Percentiles rank a stretch among this genome's conserved stretches.
phyloP scores from a whole-genome alignment of 2,113 vertebrate species.

The Prochilodus magdalenae region DNA sequence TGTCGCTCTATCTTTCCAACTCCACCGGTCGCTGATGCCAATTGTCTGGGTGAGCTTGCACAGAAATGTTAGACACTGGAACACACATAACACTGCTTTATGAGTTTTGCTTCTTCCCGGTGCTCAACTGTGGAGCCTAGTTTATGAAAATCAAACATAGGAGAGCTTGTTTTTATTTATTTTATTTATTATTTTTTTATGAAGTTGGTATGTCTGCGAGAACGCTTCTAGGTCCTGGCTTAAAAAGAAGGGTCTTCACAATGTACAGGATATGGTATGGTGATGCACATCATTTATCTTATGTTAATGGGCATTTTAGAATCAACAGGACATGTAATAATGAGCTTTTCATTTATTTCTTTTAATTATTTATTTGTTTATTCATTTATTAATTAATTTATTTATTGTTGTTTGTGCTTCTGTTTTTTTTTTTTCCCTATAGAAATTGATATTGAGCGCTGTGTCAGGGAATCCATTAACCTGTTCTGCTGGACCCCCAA shows the following conservation, averaged over 20 bases:
- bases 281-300: too few species aligned
- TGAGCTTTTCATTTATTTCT: background rate
- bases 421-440: background rate
- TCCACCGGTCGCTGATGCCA: background rate
- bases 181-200: background rate
- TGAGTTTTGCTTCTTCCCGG: background rate
- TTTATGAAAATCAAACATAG: constrained; percentile 4
- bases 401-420: background rate
- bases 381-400: too few species aligned
- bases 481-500: constrained; percentile 97
- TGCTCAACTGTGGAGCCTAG: background rate
- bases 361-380: too few species aligned
- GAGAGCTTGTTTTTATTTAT: background rate
- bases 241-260: too few species aligned
- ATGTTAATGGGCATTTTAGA: background rate
- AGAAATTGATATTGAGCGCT: constrained; percentile 97
- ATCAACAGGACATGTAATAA: background rate
- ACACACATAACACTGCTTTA: background rate
- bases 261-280: too few species aligned
- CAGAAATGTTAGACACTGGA: background rate
- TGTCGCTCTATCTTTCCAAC: background rate
- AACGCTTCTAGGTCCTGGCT: too few species aligned
- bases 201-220: background rate
- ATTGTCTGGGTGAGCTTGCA: background rate
- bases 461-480: constrained; percentile 95